Evolutionary conservation across 2,888 invertebrate species (phyloP), one percentile per base, ranked within the genome.

Genomic region (Tupiocoris notatus): DNA sequence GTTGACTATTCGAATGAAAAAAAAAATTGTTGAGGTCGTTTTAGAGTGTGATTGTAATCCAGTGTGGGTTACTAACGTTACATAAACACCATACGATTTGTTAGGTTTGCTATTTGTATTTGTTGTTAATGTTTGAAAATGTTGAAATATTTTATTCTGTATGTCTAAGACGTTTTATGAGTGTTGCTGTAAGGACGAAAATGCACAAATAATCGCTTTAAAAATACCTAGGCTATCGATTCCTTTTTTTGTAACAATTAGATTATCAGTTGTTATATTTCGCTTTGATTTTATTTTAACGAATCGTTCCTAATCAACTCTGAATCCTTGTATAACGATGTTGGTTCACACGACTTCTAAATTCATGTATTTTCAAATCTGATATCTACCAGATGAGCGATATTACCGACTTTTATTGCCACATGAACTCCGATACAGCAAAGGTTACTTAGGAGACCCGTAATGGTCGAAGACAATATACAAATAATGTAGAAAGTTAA

Each of bases 181-280:
- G 65, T 65, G 57, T 67, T 67, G 56, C 57, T 67, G 17, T 67
- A 67, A 67, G 67, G 22, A 57, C n/a, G 56, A 65, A 59, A 61
- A 58, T 70, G 70, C 70, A 70, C 70, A 70, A 70, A 70, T 70
- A 24, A 70, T 70, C 25, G 59, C 61, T 70, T 67, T 67, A 67
- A 67, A 57, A 67, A 12, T 54, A 54, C 25, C 25, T 39, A 39
- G 39, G 39, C 39, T 39, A 39, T 39, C 39, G 12, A 39, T 39
- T 39, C 6, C 3, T 39, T 39, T n/a, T 39, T 39, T 39, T 12
- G 39, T 39, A 39, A 39, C 39, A 39, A 39, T 12, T 39, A 39
- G 39, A 39, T 39, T 39, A 39, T 12, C 39, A 7, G 12, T 39
- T 39, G 6, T 39, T 39, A 39, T 39, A 39, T 39, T 39, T 39